Percentiles rank a stretch among this genome's conserved stretches.
Conservation (phyloP, 2,113 vertebrate genomes). For the Casuarius casuarius region DNA sequence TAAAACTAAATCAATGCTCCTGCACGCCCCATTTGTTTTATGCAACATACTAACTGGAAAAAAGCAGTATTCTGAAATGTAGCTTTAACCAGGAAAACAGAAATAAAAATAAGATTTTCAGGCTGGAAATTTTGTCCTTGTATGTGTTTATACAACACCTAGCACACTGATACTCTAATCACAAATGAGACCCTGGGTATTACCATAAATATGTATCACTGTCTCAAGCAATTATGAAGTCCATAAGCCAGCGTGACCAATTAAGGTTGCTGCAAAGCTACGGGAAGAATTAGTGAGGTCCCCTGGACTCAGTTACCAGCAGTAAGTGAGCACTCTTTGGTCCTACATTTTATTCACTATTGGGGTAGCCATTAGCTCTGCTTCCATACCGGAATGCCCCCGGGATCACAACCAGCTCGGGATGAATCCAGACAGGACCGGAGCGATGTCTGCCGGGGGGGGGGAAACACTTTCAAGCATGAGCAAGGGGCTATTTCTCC, state of each 20-base stretch:
- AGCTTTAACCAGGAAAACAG: neutral
- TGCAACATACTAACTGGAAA: neutral
- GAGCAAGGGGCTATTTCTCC: neutral
- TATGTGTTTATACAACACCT: neutral
- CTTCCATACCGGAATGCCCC: neutral
- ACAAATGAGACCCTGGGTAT: neutral
- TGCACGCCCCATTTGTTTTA: neutral
- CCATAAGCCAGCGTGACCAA: neutral
- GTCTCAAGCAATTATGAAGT: neutral
- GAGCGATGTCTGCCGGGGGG: too few relatives aligned
- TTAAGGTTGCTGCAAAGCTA: neutral
- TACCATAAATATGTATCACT: neutral
- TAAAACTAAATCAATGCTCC: neutral
- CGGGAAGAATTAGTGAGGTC: neutral
- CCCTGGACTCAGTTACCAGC: neutral
- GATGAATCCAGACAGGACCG: neutral
- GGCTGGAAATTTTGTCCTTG: neutral
- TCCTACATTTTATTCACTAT: fast-evolving
- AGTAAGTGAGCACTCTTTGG: fast-evolving
- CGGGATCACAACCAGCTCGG: fast-evolving
- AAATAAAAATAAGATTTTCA: neutral
- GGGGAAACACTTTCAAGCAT: neutral
- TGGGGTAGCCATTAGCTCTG: neutral
- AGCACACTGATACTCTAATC: neutral
- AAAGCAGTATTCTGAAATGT: neutral